A percentile compares a stretch with the other conserved stretches of the same genome.
phyloP scores from a whole-genome alignment of 92 coral and sea anemone species.

The Zoanthus gigantus region DNA sequence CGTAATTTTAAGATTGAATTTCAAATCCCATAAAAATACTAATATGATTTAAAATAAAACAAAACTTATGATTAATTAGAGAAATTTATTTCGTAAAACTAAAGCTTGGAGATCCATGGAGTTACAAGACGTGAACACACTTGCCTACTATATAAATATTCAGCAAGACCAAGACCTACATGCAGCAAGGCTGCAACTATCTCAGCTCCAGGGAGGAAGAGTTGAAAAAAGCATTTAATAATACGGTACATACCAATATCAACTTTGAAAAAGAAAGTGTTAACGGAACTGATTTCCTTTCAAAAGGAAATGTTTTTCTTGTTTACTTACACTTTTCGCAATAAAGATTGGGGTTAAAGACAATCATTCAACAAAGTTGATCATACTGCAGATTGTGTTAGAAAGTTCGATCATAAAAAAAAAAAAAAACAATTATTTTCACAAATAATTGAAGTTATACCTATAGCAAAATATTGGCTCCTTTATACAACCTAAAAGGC shows the following conservation, averaged over 20 bases:
- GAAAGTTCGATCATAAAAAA: not conserved
- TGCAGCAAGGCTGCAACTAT: constrained; percentile 10
- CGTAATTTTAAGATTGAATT: not conserved
- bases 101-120: constrained; percentile 7
- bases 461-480: too few species aligned
- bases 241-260: not conserved
- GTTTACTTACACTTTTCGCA: too few species aligned
- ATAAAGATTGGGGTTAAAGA: too few species aligned
- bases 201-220: constrained; percentile 9
- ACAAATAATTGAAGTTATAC: too few species aligned
- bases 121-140: constrained; percentile 8
- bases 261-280: not conserved
- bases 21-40: not conserved
- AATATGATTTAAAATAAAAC: not conserved
- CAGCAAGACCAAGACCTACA: constrained; percentile 7
- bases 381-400: not conserved
- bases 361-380: not conserved
- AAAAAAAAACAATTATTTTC: too few species aligned
- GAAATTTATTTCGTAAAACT: not conserved
- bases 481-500: too few species aligned
- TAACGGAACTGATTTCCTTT: not conserved
- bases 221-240: not conserved
- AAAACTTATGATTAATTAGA: not conserved
- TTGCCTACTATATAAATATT: constrained; percentile 1
- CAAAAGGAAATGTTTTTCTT: too few species aligned